Evolutionary conservation across 1,140 invertebrate species (phyloP).

Genomic region (Aphaenogaster floridana): DNA sequence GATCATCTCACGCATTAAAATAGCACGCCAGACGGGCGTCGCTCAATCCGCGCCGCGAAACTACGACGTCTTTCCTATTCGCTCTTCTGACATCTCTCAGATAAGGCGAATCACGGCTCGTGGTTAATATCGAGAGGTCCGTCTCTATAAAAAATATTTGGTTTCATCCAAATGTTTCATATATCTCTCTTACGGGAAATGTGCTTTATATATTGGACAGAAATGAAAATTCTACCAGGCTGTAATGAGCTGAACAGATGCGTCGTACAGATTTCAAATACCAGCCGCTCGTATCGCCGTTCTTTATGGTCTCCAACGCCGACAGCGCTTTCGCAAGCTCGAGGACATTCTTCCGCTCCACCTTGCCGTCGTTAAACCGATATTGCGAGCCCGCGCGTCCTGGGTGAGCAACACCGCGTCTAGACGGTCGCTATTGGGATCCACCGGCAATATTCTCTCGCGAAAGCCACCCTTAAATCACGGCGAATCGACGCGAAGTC

Average conservation of each 20-base stretch:
- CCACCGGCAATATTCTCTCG: conserved; percentile 40
- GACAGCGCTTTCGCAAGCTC: conserved; percentile 28
- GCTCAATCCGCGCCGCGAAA: conserved; percentile 40
- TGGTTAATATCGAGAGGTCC: background rate
- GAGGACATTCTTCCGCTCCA: conserved; percentile 36
- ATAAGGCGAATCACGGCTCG: conserved; percentile 5
- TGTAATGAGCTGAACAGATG: background rate
- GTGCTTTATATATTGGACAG: background rate
- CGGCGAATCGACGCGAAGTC: conserved; percentile 40
- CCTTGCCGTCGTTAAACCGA: conserved; percentile 43
- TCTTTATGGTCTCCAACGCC: conserved; percentile 1
- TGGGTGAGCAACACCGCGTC: background rate
- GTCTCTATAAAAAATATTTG: background rate
- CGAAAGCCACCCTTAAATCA: conserved; percentile 42
- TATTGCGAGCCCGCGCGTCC: conserved; percentile 37
- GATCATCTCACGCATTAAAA: conserved; percentile 75
- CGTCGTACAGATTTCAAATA: background rate
- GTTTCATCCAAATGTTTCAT: background rate
- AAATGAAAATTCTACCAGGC: background rate
- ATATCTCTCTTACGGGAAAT: background rate
- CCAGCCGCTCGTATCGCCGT: background rate
- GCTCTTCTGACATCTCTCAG: conserved; percentile 10
- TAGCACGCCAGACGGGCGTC: conserved; percentile 67
- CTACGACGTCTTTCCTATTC: conserved; percentile 40
- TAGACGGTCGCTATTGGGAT: conserved; percentile 22